Evolutionary conservation across 23 tunicate species (phyloP).

Genomic region (Styela plicata): DNA sequence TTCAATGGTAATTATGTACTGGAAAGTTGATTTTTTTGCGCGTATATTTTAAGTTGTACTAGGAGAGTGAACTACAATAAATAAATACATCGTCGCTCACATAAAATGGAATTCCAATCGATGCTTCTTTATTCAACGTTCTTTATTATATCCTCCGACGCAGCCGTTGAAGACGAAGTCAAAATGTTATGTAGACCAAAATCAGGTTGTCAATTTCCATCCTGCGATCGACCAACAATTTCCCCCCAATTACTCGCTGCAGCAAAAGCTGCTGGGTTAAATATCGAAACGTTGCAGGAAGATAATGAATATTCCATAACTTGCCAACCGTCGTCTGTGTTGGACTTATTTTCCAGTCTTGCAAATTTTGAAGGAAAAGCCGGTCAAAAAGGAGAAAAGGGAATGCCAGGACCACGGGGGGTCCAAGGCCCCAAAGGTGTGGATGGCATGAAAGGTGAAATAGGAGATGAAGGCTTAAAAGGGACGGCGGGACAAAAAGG

Average conservation of each 20-base stretch:
- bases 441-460: neutral
- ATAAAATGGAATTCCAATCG: no score
- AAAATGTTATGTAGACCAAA: neutral
- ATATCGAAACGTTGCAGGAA: neutral
- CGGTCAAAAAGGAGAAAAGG: slow-evolving; percentile 5
- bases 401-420: neutral
- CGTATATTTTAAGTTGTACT: no score
- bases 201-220: neutral
- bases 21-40: no score
- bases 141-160: no score
- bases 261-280: neutral
- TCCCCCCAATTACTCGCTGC: neutral
- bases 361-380: neutral
- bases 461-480: neutral
- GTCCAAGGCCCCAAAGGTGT: neutral
- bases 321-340: neutral
- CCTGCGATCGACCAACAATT: neutral
- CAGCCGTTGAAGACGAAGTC: neutral
- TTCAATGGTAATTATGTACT: no score
- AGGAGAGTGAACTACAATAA: no score
- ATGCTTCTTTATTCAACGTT: no score
- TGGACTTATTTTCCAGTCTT: neutral
- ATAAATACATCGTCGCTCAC: no score
- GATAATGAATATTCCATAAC: neutral
- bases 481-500: neutral